These are phyloP conservation scores for Frieseomelitta varia DNA, from an alignment of 1,140 invertebrate genomes.

Conservation along the genomic window DNA sequence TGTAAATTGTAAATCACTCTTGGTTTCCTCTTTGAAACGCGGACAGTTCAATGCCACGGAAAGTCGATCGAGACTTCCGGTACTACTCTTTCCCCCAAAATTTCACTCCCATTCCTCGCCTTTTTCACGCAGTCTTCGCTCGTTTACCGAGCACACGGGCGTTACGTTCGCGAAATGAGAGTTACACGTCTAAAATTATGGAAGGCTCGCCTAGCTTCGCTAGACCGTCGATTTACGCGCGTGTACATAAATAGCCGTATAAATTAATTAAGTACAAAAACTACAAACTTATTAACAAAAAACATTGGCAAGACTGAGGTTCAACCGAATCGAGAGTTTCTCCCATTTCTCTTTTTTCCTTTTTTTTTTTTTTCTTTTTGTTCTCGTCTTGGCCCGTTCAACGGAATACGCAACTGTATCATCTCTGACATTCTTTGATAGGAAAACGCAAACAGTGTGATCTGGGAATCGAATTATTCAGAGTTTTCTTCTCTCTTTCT, in stretches of 20 bases:
- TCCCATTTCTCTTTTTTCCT: neutral
- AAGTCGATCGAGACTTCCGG: slow-evolving; percentile 16
- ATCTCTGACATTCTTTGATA: neutral
- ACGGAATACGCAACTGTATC: slow-evolving; percentile 1
- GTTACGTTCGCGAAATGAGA: slow-evolving; percentile 64
- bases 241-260: slow-evolving; percentile 80
- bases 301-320: slow-evolving; percentile 80
- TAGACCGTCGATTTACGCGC: slow-evolving; percentile 69
- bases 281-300: slow-evolving; percentile 82
- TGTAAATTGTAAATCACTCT: slow-evolving; percentile 15
- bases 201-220: slow-evolving; percentile 78
- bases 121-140: neutral
- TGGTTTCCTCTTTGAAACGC: neutral
- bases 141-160: slow-evolving; percentile 33
- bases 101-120: neutral
- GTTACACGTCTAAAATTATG: slow-evolving; percentile 70
- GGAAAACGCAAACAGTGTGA: slow-evolving; percentile 14
- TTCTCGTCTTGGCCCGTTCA: slow-evolving; percentile 16
- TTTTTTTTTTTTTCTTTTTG: neutral
- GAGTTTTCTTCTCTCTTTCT: neutral
- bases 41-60: neutral
- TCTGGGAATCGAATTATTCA: slow-evolving; percentile 3
- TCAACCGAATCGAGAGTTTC: slow-evolving; percentile 51
- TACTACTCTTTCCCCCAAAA: neutral
- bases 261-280: slow-evolving; percentile 83